phyloP scores from a whole-genome alignment of 2,797 vertebrate genomes.

The Setipinna tenuifilis region DNA sequence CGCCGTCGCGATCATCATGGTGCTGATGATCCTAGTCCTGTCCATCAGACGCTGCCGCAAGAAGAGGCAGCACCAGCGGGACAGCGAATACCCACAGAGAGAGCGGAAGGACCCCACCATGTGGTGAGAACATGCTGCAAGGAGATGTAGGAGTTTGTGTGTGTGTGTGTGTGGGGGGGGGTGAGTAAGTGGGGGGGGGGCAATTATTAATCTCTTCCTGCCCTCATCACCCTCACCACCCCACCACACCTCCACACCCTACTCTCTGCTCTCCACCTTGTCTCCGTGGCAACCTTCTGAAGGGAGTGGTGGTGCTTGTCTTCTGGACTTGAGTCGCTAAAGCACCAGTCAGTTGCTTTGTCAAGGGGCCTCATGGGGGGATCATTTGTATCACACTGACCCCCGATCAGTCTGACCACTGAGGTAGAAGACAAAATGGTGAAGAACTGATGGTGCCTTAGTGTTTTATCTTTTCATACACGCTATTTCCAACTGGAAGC shows the following conservation, averaged over 20 bases:
- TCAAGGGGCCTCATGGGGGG: not conserved
- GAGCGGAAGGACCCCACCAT: constrained; percentile 72
- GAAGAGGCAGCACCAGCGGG: constrained; percentile 57
- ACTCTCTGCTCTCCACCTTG: not conserved
- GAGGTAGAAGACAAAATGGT: not conserved
- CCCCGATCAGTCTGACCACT: not conserved
- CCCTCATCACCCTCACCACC: not conserved
- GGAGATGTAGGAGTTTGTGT: constrained; percentile 32
- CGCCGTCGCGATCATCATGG: constrained; percentile 75
- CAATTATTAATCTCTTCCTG: not conserved
- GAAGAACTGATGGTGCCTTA: constrained; percentile 9
- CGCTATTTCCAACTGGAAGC: constrained; percentile 14
- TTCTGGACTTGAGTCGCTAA: constrained; percentile 13
- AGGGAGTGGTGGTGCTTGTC: not conserved
- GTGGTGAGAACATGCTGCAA: constrained; percentile 66
- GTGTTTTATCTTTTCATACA: constrained; percentile 12
- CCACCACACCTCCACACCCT: not conserved
- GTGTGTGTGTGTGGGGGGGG: constrained; percentile 44
- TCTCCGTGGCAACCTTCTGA: not conserved
- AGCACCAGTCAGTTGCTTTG: not conserved
- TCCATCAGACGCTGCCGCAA: constrained; percentile 74
- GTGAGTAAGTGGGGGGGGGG: constrained; percentile 42
- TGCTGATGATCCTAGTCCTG: constrained; percentile 74
- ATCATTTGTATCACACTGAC: not conserved
- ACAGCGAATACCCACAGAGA: constrained; percentile 56